Conservation (phyloP, 2,113 vertebrate genomes). For the Scolopax mira region DNA sequence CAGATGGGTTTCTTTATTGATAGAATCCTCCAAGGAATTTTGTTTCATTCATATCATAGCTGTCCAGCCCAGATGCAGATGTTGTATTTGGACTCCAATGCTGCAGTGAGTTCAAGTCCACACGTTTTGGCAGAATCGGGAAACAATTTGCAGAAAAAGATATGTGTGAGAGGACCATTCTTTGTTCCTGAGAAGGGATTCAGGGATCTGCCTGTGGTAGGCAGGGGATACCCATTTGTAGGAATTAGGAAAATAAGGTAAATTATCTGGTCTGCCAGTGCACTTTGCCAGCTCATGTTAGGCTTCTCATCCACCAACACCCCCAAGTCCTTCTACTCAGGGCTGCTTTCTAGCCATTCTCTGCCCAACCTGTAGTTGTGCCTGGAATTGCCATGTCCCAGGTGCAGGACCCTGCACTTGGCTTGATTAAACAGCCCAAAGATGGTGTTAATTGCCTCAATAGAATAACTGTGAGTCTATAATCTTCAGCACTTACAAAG, state of each 20-base stretch:
- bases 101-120: neutral
- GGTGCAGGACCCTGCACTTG: too few relatives aligned
- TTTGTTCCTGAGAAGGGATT: neutral
- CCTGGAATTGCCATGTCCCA: too few relatives aligned
- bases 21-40: neutral
- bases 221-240: neutral
- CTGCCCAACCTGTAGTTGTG: too few relatives aligned
- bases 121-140: neutral
- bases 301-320: too few relatives aligned
- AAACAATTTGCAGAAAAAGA: neutral
- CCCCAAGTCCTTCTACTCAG: too few relatives aligned
- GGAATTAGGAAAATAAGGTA: neutral
- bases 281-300: too few relatives aligned
- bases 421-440: too few relatives aligned
- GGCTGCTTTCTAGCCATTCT: too few relatives aligned
- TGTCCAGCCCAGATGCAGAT: neutral
- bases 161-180: neutral
- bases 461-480: neutral
- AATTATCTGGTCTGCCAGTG: too few relatives aligned
- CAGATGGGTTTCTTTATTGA: neutral
- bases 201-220: neutral
- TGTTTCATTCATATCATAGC: conserved; percentile 7
- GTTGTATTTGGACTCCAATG: neutral
- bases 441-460: neutral
- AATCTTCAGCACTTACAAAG: neutral